These are phyloP conservation scores for Caerostris darwini DNA, from an alignment of 1,140 invertebrate species.

Conservation along the genomic window DNA sequence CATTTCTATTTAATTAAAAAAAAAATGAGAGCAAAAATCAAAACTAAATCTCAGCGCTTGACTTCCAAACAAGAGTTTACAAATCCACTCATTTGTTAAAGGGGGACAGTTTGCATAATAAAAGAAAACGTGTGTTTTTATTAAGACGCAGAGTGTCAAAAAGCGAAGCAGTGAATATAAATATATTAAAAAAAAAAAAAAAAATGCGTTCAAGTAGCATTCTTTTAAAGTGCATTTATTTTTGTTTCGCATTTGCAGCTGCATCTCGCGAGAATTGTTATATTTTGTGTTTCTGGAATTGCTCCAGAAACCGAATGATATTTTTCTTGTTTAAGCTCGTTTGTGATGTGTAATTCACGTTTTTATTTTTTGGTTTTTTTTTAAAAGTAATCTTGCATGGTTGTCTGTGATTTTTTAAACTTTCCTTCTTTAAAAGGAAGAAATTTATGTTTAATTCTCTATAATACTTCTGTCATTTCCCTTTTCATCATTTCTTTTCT, in stretches of 20 bases:
- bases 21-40: background rate
- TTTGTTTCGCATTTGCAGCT: background rate
- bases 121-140: background rate
- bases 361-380: background rate
- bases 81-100: background rate
- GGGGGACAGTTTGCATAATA: background rate
- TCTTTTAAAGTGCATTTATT: constrained; percentile 36
- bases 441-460: too few species aligned
- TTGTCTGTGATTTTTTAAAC: background rate
- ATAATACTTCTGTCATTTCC: too few species aligned
- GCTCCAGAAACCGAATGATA: background rate
- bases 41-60: background rate
- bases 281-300: constrained; percentile 26
- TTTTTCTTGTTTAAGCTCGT: background rate
- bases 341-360: background rate
- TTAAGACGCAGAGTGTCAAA: background rate
- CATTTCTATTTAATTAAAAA: background rate
- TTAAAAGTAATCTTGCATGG: background rate
- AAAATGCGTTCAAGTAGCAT: background rate
- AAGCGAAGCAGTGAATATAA: background rate
- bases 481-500: too few species aligned
- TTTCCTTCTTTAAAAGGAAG: background rate
- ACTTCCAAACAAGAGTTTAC: background rate
- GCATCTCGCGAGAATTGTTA: background rate
- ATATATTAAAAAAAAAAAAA: background rate